These are phyloP conservation scores for Helicoverpa zea DNA, from an alignment of 1,140 invertebrate species.

Conservation along the genomic window DNA sequence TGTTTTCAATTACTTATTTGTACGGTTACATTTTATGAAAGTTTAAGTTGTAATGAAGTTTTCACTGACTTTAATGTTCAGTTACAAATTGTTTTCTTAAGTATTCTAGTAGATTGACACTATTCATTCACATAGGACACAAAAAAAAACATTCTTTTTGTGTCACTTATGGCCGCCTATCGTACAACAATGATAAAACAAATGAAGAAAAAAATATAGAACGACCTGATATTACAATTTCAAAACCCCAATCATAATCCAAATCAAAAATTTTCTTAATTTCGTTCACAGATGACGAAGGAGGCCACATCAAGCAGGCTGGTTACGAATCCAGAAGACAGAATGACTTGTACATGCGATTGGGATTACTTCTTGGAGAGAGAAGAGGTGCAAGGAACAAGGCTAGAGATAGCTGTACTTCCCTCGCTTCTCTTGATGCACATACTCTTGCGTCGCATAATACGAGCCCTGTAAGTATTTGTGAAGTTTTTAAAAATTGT, in stretches of 20 bases:
- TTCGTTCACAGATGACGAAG: conserved; percentile 90
- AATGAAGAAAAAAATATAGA: background rate
- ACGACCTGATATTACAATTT: background rate
- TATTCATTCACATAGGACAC: background rate
- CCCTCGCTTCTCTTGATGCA: conserved; percentile 92
- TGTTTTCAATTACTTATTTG: background rate
- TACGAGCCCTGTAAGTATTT: conserved; percentile 92
- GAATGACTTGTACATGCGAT: conserved; percentile 94
- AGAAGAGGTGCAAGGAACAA: conserved; percentile 86
- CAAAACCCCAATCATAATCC: background rate
- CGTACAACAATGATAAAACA: too few relatives aligned
- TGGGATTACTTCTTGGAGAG: conserved; percentile 94
- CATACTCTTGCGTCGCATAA: conserved; percentile 91
- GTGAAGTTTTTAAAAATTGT: too few relatives aligned
- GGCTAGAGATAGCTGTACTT: conserved; percentile 86
- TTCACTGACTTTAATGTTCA: too few relatives aligned
- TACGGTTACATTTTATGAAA: too few relatives aligned
- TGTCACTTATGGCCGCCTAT: too few relatives aligned
- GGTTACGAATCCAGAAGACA: conserved; percentile 88
- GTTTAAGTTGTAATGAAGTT: too few relatives aligned
- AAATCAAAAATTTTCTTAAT: background rate
- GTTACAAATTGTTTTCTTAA: background rate
- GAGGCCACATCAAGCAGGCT: conserved; percentile 88
- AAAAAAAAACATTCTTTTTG: too few relatives aligned
- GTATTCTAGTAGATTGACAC: background rate